Percentiles rank a stretch among this genome's conserved stretches.
Evolutionary conservation across 2,888 invertebrate species (phyloP).

Genomic region (Gymnosoma rotundatum): DNA sequence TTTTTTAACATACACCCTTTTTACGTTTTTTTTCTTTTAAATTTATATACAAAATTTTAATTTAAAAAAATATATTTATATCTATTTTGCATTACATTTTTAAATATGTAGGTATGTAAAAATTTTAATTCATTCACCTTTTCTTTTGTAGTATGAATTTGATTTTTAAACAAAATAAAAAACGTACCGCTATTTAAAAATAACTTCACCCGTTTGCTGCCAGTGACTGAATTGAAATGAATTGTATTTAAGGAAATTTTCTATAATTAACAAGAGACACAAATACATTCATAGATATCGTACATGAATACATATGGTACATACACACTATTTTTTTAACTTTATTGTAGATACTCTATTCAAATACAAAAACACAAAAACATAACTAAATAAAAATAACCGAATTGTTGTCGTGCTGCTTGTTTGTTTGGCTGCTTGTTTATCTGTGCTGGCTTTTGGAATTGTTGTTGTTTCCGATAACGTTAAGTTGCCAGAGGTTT

Average conservation of each 20-base stretch:
- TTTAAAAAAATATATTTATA: background rate
- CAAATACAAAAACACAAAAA: slow-evolving; percentile 11
- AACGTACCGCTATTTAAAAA: slow-evolving; percentile 60
- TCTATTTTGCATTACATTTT: background rate
- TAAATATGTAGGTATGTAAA: background rate
- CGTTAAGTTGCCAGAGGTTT: slow-evolving; percentile 48
- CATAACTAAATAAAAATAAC: slow-evolving; percentile 31
- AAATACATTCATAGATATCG: slow-evolving; percentile 40
- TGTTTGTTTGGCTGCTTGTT: slow-evolving; percentile 50
- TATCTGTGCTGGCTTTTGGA: slow-evolving; percentile 43
- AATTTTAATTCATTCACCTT: slow-evolving; percentile 48
- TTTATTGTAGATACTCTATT: slow-evolving; percentile 48
- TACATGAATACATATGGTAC: background rate
- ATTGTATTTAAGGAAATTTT: slow-evolving; percentile 77
- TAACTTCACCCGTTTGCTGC: slow-evolving; percentile 74
- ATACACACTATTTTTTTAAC: slow-evolving; percentile 30
- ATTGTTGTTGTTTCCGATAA: slow-evolving; percentile 46
- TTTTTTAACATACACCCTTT: slow-evolving; percentile 47
- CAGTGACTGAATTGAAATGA: slow-evolving; percentile 81
- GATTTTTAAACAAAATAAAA: slow-evolving; percentile 19
- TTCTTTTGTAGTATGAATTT: slow-evolving; percentile 46
- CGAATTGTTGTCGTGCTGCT: slow-evolving; percentile 55
- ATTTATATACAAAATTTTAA: slow-evolving; percentile 9
- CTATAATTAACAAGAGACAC: slow-evolving; percentile 78
- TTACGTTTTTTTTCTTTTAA: slow-evolving; percentile 25